Base-by-base conservation (phyloP, 2,113 vertebrate genomes). In the Bubo scandiacus region DNA sequence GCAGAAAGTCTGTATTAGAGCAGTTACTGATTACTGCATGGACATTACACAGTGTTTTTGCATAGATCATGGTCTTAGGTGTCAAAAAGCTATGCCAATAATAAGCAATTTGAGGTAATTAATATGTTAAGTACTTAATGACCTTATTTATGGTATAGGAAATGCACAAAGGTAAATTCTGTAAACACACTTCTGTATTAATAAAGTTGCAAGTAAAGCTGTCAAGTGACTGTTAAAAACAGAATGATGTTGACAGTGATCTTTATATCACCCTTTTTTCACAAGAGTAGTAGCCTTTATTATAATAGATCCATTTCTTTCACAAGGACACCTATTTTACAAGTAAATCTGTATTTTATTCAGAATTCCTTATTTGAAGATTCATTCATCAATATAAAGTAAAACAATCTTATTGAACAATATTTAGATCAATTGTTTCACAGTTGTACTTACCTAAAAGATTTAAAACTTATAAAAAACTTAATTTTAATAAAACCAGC, bases 401-500 rank as follows among this genome's bases (percentile, higher is more conserved):
- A 88, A 92, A 85, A 47, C 19, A 51, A 63, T 42, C 19, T 65
- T 78, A 30, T 10, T 58, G 36, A 72, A 49, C 15, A 68, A 34
- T 86, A 72, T 55, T 94, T 92, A 90, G 40, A 85, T 84, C 9
- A 88, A n/a, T 6, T 78, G 11, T 86, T 96, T 95, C 49, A 70
- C 21, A 38, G 32, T 90, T 75, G 32, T 92, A 78, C 73, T 34
- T 83, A 72, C 58, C 32, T 45, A 72, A 88, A 95, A 89, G 6
- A 25, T 40, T 90, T 89, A 95, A 74, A 71, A 71, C 63, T 96
- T 92, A 65, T 13, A 65, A 91, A 92, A 92, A 94, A n/a, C 15
- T 85, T 89, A 23, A 38, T 97, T 92, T 94, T 92, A 94, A 93
- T 94, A 92, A 96, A 91, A 98, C 93, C 36, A 94, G 11, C 9